phyloP scores from a whole-genome alignment of 2,888 invertebrate species.

The Melitaea athalia region DNA sequence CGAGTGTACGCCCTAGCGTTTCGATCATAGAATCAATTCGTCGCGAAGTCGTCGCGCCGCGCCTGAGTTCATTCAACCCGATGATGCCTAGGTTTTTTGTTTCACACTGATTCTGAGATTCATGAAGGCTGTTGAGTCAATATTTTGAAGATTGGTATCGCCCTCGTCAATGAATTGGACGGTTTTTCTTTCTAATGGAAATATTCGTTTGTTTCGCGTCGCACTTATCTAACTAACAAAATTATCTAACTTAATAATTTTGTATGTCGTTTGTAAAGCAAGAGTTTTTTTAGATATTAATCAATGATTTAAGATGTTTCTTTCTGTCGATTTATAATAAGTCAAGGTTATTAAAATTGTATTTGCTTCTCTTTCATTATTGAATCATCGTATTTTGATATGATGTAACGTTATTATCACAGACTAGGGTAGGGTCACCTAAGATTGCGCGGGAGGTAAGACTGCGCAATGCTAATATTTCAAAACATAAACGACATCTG shows the following conservation, averaged over 20 bases:
- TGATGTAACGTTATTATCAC: neutral
- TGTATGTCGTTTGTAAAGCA: constrained; percentile 4
- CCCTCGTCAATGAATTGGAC: constrained; percentile 26
- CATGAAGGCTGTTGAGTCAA: constrained; percentile 37
- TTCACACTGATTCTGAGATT: constrained; percentile 40
- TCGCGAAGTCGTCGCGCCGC: constrained; percentile 44
- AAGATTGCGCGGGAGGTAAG: too few species aligned
- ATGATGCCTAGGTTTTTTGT: constrained; percentile 40
- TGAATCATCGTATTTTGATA: neutral
- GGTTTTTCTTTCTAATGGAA: constrained; percentile 22
- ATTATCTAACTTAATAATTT: constrained; percentile 17
- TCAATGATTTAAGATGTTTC: too few species aligned
- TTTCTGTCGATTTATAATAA: too few species aligned
- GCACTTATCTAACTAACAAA: neutral
- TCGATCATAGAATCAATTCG: constrained; percentile 72
- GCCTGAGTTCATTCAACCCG: constrained; percentile 39
- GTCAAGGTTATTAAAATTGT: too few species aligned
- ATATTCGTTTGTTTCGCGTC: constrained; percentile 18
- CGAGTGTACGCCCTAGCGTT: constrained; percentile 50
- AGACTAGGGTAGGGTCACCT: too few species aligned
- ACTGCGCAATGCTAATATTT: too few species aligned
- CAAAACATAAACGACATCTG: too few species aligned
- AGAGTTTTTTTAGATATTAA: neutral
- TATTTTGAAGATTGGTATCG: constrained; percentile 37
- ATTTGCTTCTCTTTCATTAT: too few species aligned